These are phyloP conservation scores for Antigone vipio DNA, from an alignment of 2,113 vertebrate species.

Conservation along the genomic window DNA sequence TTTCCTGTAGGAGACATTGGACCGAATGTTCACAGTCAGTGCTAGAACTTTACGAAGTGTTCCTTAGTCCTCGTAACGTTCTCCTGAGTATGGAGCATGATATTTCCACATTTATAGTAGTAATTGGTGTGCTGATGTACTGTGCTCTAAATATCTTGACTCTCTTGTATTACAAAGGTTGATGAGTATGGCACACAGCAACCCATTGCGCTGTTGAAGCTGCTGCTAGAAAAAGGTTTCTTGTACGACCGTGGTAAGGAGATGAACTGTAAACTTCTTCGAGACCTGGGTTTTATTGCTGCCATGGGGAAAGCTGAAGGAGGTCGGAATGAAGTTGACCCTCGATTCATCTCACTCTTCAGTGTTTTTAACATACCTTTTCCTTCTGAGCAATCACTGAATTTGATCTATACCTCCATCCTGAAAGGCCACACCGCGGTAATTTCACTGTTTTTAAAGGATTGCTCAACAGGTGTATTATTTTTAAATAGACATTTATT, in stretches of 20 bases:
- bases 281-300: slow-evolving; percentile 90
- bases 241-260: slow-evolving; percentile 92
- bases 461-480: neutral
- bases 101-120: neutral
- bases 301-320: slow-evolving; percentile 97
- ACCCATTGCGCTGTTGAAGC: slow-evolving; percentile 91
- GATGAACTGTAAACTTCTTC: slow-evolving; percentile 88
- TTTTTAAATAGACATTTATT: neutral
- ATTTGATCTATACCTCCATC: slow-evolving; percentile 90
- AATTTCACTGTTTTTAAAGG: slow-evolving; percentile 29
- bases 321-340: slow-evolving; percentile 93
- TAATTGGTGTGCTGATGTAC: neutral
- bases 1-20: neutral
- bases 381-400: slow-evolving; percentile 84
- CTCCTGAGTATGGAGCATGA: neutral
- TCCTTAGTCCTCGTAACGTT: neutral
- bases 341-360: slow-evolving; percentile 90
- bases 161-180: slow-evolving; percentile 73
- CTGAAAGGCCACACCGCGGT: slow-evolving; percentile 90
- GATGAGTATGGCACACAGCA: slow-evolving; percentile 96
- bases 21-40: neutral
- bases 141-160: neutral
- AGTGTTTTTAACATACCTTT: slow-evolving; percentile 90
- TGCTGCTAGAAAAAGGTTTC: slow-evolving; percentile 88
- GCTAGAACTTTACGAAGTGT: neutral